Evolutionary conservation across 2,113 vertebrate species (phyloP).

Genomic region (Penelope pileata): DNA sequence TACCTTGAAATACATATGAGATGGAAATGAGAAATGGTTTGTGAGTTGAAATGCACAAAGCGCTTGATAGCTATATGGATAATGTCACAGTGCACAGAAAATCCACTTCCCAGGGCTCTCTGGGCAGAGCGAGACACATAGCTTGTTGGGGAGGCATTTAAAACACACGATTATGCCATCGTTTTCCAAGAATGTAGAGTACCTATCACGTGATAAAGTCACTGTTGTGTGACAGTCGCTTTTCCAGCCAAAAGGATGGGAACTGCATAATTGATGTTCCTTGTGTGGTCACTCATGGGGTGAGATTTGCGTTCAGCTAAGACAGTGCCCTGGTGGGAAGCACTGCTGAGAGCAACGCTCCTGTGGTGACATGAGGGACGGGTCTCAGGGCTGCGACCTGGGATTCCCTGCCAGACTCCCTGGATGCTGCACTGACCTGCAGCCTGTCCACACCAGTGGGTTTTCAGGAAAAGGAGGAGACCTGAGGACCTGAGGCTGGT

Average conservation of each 20-base stretch:
- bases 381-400: not conserved
- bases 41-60: not conserved
- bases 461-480: not conserved
- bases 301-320: not conserved
- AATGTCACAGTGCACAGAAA: not conserved
- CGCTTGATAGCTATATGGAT: not conserved
- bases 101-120: not conserved
- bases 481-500: not conserved
- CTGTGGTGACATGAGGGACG: not conserved
- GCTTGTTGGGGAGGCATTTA: not conserved
- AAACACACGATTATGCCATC: not conserved
- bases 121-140: not conserved
- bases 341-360: not conserved
- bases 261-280: not conserved
- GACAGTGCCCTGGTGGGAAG: not conserved
- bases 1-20: not conserved
- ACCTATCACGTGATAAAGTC: not conserved
- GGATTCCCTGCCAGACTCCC: not conserved
- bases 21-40: not conserved
- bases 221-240: not conserved
- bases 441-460: not conserved
- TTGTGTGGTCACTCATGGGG: not conserved
- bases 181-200: not conserved
- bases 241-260: not conserved
- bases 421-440: rapidly evolving